Percentiles rank a stretch among this genome's conserved stretches.
Conservation (phyloP, 2,888 invertebrate genomes). For the Drosophila picticornis region DNA sequence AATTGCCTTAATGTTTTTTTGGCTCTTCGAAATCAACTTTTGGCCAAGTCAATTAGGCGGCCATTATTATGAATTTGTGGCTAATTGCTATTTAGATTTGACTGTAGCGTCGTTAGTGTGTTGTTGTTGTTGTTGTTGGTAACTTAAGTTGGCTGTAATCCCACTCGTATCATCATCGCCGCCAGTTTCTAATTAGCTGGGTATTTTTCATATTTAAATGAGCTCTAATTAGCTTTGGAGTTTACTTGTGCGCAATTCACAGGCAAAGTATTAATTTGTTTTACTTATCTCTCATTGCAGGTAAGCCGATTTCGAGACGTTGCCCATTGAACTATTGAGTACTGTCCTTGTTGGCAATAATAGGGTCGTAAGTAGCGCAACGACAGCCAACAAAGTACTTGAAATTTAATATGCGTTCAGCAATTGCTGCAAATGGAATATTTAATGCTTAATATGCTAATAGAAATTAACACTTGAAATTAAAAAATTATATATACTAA, state of each 20-base stretch:
- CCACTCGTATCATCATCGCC: neutral
- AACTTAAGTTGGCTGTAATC: constrained; percentile 34
- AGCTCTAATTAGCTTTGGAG: constrained; percentile 58
- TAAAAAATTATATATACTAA: constrained; percentile 5
- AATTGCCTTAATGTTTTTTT: constrained; percentile 49
- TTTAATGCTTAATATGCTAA: constrained; percentile 22
- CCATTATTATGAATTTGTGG: constrained; percentile 40
- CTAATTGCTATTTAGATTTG: constrained; percentile 66
- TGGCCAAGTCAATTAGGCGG: constrained; percentile 53
- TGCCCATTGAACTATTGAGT: constrained; percentile 49
- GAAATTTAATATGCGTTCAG: constrained; percentile 17
- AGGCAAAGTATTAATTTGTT: constrained; percentile 36
- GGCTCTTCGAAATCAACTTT: constrained; percentile 21
- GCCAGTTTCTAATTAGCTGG: constrained; percentile 33
- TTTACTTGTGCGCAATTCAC: constrained; percentile 18
- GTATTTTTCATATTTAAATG: constrained; percentile 59
- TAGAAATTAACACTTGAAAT: constrained; percentile 10
- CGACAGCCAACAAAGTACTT: constrained; percentile 17
- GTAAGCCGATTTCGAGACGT: constrained; percentile 69
- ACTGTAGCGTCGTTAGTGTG: constrained; percentile 27
- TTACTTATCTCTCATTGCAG: constrained; percentile 60
- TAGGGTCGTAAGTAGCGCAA: constrained; percentile 65
- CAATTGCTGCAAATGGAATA: constrained; percentile 25
- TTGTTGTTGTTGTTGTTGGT: constrained; percentile 32
- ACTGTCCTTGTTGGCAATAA: constrained; percentile 23